Conservation (phyloP, 2,113 vertebrate species). For the Motacilla alba region DNA sequence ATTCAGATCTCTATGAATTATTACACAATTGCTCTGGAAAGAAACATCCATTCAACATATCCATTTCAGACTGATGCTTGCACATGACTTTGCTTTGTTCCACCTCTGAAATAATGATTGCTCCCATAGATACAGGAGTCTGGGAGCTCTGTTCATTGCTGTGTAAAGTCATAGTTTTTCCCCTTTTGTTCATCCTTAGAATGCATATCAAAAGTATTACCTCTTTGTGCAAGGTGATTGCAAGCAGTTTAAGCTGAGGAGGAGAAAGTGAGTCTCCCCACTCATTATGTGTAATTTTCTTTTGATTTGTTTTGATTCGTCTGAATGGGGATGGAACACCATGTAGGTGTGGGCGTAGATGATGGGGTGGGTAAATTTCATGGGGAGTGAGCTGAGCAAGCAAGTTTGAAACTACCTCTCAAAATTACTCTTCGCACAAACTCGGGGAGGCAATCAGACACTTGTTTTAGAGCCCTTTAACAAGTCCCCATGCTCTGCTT, state of each 20-base stretch:
- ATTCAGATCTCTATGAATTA: not conserved
- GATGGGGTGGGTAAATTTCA: conserved; percentile 18
- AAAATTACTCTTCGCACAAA: not conserved
- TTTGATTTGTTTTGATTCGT: conserved; percentile 46
- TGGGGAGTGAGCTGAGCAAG: conserved; percentile 38
- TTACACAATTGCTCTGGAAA: not conserved
- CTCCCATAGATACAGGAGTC: not conserved
- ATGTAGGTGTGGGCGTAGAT: conserved; percentile 24
- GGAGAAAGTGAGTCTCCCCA: conserved; percentile 54
- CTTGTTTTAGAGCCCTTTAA: conserved; percentile 10
- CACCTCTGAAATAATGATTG: not conserved
- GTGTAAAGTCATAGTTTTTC: not conserved
- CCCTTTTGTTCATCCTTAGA: not conserved
- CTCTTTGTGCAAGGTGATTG: not conserved
- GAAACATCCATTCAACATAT: not conserved
- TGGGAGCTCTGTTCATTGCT: not conserved
- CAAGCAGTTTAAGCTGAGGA: not conserved
- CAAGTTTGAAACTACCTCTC: conserved; percentile 18
- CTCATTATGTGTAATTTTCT: conserved; percentile 58
- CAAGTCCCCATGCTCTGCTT: not conserved
- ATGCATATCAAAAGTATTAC: not conserved
- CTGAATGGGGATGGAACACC: conserved; percentile 34
- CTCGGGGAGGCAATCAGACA: not conserved
- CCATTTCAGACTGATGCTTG: not conserved
- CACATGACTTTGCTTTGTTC: not conserved